These are phyloP conservation scores for Gadus macrocephalus DNA, from an alignment of 2,113 vertebrate genomes.

Conservation along the genomic window DNA sequence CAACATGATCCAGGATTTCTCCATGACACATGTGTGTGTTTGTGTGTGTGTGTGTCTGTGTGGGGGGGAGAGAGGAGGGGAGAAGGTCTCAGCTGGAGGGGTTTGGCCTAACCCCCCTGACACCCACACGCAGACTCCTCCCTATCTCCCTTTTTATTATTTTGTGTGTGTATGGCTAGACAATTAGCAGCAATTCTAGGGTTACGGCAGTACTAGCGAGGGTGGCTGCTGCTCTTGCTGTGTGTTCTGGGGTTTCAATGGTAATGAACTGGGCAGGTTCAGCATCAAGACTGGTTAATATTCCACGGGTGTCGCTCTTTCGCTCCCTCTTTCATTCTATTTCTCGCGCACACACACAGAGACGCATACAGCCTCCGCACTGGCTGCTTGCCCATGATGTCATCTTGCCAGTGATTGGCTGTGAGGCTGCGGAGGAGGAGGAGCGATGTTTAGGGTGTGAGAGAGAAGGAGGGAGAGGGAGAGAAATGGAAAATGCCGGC, in stretches of 20 bases:
- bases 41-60: background rate
- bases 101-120: background rate
- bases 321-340: background rate
- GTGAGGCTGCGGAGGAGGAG: slow-evolving; percentile 73
- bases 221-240: too few relatives aligned
- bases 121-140: background rate
- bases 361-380: slow-evolving; percentile 76
- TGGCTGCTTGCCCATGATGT: slow-evolving; percentile 92
- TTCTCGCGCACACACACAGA: slow-evolving; percentile 1
- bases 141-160: background rate
- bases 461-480: slow-evolving; percentile 27
- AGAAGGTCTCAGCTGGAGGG: background rate
- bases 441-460: slow-evolving; percentile 66
- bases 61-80: background rate
- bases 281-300: background rate
- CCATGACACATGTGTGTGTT: background rate
- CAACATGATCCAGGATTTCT: too few relatives aligned
- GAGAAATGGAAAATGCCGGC: slow-evolving; percentile 70
- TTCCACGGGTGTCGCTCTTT: background rate
- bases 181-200: background rate
- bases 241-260: background rate
- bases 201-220: background rate
- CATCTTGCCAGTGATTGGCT: slow-evolving; percentile 88
- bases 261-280: background rate
- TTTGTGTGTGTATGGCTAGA: background rate